A percentile compares a stretch with the other conserved stretches of the same genome.
Conservation (phyloP, 1,140 invertebrate genomes). For the Steinernema feltiae region DNA sequence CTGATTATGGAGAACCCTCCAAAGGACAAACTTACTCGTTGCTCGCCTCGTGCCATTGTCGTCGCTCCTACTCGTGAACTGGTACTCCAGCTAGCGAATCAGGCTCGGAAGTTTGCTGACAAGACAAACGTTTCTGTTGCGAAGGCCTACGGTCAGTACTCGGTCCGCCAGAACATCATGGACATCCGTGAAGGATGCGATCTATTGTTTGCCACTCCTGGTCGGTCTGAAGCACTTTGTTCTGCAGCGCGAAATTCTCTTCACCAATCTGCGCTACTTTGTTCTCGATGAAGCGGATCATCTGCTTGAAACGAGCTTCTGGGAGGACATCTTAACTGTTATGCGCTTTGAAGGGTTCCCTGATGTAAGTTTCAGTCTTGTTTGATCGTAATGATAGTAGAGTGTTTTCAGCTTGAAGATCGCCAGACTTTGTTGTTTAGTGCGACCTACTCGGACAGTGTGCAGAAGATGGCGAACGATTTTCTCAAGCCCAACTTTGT, state of each 20-base stretch:
- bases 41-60: constrained; percentile 82
- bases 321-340: constrained; percentile 41
- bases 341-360: constrained; percentile 33
- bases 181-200: constrained; percentile 69
- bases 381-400: no score
- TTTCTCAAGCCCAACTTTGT: neutral
- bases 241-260: constrained; percentile 65
- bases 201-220: constrained; percentile 86
- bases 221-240: constrained; percentile 81
- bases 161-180: constrained; percentile 23
- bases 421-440: constrained; percentile 64
- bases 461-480: neutral
- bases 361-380: no score
- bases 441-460: neutral
- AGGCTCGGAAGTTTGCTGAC: constrained; percentile 90
- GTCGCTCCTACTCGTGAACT: constrained; percentile 91
- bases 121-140: constrained; percentile 54
- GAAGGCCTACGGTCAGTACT: constrained; percentile 41
- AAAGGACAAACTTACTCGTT: constrained; percentile 64
- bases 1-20: constrained; percentile 77
- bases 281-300: constrained; percentile 92
- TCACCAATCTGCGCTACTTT: constrained; percentile 71
- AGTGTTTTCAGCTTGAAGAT: no score
- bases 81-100: constrained; percentile 91
- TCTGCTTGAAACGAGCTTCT: constrained; percentile 74